Base-by-base conservation (phyloP, 2,888 invertebrate genomes). In the Epicampocera succincta region DNA sequence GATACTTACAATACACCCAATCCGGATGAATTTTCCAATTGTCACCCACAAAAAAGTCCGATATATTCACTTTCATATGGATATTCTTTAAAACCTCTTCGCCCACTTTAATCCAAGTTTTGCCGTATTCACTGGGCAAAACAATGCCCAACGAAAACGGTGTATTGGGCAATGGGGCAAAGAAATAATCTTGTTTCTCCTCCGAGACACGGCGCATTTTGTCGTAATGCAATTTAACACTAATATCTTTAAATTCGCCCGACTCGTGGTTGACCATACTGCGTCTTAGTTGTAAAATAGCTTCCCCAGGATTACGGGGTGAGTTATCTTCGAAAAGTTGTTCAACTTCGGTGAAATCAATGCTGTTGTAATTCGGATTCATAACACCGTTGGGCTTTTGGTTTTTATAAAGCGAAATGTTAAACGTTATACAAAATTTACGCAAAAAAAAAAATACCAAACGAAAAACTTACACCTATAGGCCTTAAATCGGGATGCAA, bases 261-360 rank as follows among this genome's bases (percentile, higher is more conserved):
- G 93, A 91, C n/a, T 92, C 90, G 46, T 95, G 94, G 63, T 94
- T 93, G 2, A 97, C 96, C 90, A 98, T 92, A 58, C 93, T 93
- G 80, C 93, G 90, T n/a, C 97, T 92, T 25, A 91, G 85, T n/a
- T 87, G 84, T 0, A 90, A 89, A 73, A 95, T 93, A 78, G 92
- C 90, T 0, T 92, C 91, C 3, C 93, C 93, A 0, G 94, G 92
- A 84, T 93, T 93, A 72, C 97, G 93, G 0, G 95, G 94, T 0
- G 92, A 93, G 65, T 93, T 92, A 2, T 94, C 93, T 84, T 93
- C 92, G 86, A 96, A 95, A 25, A 96, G 93, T 84, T 98, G 95
- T 90, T 99, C 99, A 6, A 99, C 96, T 92, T 99, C 99, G 1
- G 96, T 95, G 77, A 99, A 93, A 91, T 99, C 99, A 42, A 99